phyloP scores from a whole-genome alignment of 2,113 vertebrate genomes.

The Heterotilapia buettikoferi region DNA sequence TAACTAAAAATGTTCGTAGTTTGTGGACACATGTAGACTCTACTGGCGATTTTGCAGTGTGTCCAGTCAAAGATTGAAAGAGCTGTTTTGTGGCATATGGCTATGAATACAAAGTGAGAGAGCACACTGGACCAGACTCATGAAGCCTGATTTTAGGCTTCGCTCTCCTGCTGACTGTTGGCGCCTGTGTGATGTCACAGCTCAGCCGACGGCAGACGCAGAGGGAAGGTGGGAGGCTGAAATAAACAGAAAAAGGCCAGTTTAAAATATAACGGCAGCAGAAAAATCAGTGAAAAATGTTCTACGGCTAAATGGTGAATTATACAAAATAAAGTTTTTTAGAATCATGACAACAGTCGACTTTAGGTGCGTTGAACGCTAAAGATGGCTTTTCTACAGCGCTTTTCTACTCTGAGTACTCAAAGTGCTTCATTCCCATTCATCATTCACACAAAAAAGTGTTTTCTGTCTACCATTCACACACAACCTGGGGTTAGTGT shows the following conservation, averaged over 20 bases:
- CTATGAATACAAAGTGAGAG: neutral
- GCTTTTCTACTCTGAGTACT: neutral
- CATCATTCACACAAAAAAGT: neutral
- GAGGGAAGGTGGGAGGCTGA: neutral
- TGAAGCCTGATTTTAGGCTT: neutral
- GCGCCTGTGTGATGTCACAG: neutral
- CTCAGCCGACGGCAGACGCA: rapidly evolving
- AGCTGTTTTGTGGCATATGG: neutral
- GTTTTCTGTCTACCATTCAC: neutral
- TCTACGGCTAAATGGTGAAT: neutral
- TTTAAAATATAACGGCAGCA: neutral
- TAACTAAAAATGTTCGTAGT: rapidly evolving
- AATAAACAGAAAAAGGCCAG: rapidly evolving
- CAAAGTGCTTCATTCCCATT: rapidly evolving
- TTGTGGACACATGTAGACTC: rapidly evolving
- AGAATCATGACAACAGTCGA: neutral
- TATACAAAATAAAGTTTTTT: neutral
- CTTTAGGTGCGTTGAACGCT: neutral
- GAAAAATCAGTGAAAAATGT: neutral
- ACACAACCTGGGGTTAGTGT: neutral
- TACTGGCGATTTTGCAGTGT: rapidly evolving
- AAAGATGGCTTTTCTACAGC: neutral
- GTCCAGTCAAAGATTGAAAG: neutral
- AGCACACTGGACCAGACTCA: neutral
- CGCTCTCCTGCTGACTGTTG: neutral